Evolutionary conservation across 2,888 invertebrate genomes (phyloP).

Genomic region (Abscondita cerata): DNA sequence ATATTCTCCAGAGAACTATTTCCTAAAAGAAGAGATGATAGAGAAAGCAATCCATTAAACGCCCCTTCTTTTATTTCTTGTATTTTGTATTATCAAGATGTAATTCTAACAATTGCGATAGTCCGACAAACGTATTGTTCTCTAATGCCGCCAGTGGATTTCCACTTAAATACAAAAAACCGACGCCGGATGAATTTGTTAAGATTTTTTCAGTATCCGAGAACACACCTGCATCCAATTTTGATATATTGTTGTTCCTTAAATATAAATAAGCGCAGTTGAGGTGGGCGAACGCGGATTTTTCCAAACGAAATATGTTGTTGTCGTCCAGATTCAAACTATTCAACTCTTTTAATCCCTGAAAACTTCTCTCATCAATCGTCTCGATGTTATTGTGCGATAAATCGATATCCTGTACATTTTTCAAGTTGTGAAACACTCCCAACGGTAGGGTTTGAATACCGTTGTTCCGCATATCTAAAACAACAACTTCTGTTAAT

Average conservation of each 20-base stretch:
- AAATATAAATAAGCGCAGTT: constrained; percentile 20
- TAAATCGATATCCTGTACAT: constrained; percentile 13
- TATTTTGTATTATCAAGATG: constrained; percentile 21
- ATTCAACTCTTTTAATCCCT: constrained; percentile 16
- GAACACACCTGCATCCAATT: constrained; percentile 11
- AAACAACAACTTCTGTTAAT: neutral
- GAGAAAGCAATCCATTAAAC: constrained; percentile 19
- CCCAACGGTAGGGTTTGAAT: constrained; percentile 16
- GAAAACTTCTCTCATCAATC: constrained; percentile 4
- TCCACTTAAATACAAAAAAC: constrained; percentile 18
- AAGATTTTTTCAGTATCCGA: neutral
- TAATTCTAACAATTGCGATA: constrained; percentile 17
- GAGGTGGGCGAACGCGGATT: constrained; percentile 10
- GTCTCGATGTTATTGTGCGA: constrained; percentile 14
- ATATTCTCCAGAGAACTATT: constrained; percentile 18
- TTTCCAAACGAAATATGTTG: constrained; percentile 8
- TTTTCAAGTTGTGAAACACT: constrained; percentile 13
- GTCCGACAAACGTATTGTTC: constrained; percentile 14
- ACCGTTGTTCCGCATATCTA: constrained; percentile 12
- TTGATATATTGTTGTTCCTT: constrained; percentile 15
- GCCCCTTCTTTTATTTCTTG: constrained; percentile 15
- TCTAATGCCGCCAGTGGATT: constrained; percentile 18
- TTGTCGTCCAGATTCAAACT: constrained; percentile 19
- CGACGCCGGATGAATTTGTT: constrained; percentile 9
- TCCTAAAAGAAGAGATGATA: constrained; percentile 14